Percentiles rank a stretch among this genome's conserved stretches.
Evolutionary conservation across 2,797 vertebrate species (phyloP).

Genomic region (Furcifer pardalis): DNA sequence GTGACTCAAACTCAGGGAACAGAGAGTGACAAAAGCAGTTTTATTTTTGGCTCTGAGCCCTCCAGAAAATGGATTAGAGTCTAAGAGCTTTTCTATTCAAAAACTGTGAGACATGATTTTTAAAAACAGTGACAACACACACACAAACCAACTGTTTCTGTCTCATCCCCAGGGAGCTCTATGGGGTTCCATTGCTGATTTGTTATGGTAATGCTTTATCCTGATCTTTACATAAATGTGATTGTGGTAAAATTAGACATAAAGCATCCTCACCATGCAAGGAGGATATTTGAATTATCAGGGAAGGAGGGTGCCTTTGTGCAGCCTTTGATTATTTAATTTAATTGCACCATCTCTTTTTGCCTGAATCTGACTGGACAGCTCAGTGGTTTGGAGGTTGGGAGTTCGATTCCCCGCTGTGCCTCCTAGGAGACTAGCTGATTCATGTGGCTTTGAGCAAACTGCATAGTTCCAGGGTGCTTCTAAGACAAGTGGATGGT

Average conservation of each 20-base stretch:
- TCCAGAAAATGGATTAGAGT: conserved; percentile 10
- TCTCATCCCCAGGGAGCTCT: background rate
- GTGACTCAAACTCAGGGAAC: conserved; percentile 29
- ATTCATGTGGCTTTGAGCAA: too few species aligned
- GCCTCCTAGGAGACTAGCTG: too few species aligned
- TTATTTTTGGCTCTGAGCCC: conserved; percentile 24
- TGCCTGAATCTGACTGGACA: too few species aligned
- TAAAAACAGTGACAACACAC: background rate
- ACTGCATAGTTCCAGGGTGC: too few species aligned
- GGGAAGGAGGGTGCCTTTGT: background rate
- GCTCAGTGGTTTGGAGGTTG: too few species aligned
- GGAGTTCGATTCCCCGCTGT: too few species aligned
- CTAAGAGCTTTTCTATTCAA: conserved; percentile 3
- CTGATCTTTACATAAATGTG: background rate
- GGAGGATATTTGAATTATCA: background rate
- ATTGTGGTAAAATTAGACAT: background rate
- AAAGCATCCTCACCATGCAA: background rate
- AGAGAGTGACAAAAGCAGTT: conserved; percentile 4
- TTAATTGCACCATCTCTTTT: too few species aligned
- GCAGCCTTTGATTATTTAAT: background rate
- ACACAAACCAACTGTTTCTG: background rate
- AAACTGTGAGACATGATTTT: background rate
- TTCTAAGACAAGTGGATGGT: too few species aligned
- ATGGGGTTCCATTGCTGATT: background rate
- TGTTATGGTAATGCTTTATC: background rate